Percentiles rank a stretch among this genome's conserved stretches.
phyloP scores from a whole-genome alignment of 2,113 vertebrate species.

The Lophotis ruficrista region DNA sequence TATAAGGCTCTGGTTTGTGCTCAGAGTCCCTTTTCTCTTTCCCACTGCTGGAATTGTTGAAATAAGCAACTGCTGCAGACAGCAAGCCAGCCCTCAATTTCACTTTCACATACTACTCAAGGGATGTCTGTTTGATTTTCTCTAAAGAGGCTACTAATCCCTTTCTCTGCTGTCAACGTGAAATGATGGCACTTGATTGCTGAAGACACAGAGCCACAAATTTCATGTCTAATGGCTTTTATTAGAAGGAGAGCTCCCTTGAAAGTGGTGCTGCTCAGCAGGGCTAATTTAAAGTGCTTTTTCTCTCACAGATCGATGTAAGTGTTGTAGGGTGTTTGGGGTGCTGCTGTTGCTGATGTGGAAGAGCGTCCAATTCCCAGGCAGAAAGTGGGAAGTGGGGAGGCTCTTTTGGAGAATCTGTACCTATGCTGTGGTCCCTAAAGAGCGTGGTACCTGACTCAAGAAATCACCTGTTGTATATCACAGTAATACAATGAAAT shows the following conservation, averaged over 20 bases:
- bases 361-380: background rate
- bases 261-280: background rate
- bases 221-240: background rate
- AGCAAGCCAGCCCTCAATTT: background rate
- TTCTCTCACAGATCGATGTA: background rate
- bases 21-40: background rate
- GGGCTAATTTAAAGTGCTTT: background rate
- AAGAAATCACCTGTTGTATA: background rate
- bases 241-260: background rate
- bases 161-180: background rate
- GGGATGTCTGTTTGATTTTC: background rate
- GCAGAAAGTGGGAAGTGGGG: background rate
- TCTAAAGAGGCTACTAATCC: constrained; percentile 12
- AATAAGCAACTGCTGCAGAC: background rate
- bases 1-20: background rate
- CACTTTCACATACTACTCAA: background rate
- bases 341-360: background rate
- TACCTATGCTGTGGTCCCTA: accelerated
- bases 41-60: background rate
- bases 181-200: constrained; percentile 19
- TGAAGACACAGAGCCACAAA: background rate
- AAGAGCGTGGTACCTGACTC: background rate
- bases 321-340: background rate
- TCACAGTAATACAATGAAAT: background rate
- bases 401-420: background rate